Evolutionary conservation across 2,888 invertebrate species (phyloP).

Genomic region (Tenthredo scrophulariae): DNA sequence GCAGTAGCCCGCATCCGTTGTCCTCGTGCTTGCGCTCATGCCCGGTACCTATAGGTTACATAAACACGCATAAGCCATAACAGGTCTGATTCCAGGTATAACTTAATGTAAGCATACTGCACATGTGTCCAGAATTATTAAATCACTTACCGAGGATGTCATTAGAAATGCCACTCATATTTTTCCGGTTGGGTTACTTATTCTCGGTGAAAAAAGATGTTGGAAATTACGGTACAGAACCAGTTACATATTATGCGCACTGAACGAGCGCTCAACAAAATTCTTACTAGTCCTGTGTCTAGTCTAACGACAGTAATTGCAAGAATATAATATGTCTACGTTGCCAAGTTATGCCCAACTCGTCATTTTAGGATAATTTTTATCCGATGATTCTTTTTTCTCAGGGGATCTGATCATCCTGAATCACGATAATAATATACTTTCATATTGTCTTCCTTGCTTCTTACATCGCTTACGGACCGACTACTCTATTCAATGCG

Average conservation of each 20-base stretch:
- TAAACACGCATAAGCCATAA: conserved; percentile 5
- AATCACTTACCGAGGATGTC: background rate
- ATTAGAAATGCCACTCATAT: background rate
- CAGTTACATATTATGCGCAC: background rate
- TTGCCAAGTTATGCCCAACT: too few species aligned
- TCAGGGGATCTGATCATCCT: too few species aligned
- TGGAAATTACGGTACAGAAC: background rate
- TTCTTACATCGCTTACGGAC: background rate
- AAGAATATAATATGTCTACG: too few species aligned
- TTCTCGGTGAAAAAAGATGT: background rate
- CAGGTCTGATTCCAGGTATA: background rate
- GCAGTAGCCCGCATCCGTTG: conserved; percentile 11
- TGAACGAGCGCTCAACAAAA: too few species aligned
- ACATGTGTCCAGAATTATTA: conserved; percentile 2
- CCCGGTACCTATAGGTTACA: background rate
- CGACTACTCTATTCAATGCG: background rate
- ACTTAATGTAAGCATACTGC: background rate
- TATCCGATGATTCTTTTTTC: too few species aligned
- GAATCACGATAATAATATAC: too few species aligned
- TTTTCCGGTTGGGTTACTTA: background rate
- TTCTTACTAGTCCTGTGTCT: too few species aligned
- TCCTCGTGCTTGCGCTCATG: background rate
- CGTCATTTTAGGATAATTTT: too few species aligned
- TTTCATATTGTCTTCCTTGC: background rate
- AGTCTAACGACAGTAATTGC: too few species aligned